Evolutionary conservation across 2,113 vertebrate genomes (phyloP), one percentile per base, ranked within the genome.

Genomic region (Megaceryle torquata): DNA sequence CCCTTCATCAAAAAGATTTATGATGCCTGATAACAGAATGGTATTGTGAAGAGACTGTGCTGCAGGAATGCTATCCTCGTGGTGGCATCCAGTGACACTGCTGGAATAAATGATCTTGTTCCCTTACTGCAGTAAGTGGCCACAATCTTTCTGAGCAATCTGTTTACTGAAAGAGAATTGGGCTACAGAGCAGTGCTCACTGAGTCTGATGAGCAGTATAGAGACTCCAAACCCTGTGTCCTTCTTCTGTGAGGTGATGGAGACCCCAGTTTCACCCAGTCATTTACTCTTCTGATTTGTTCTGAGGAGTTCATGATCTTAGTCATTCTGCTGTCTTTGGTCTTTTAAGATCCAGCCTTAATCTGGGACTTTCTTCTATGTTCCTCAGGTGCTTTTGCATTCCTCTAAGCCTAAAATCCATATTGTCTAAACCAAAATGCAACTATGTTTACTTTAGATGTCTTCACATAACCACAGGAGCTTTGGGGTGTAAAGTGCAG

Each of bases 1-100:
- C 35, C 35, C 70, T 91, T 92, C 67, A 39, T 92, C 83, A 91
- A 53, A 91, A 80, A 91, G 80, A 82, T 94, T 91, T 65, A 91
- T 51, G 74, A 37, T 59, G 21, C 33, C 90, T 72, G 86, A 78
- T 88, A 93, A 84, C 43, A 70, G 88, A 78, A 81, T 3, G 39
- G 60, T 56, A 39, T 43, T 48, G 68, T 76, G 77, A 88, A 77
- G 61, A 15, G 13, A 16, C 56, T 43, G 60, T n/a, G 37, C 63
- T 82, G 67, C 67, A 77, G 75, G 67, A 95, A 28, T 1, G 0
- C 39, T 68, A 37, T 64, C 72, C 60, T 88, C 61, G 43, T 26
- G 68, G 68, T 86, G 72, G 33, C 53, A 26, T 16, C 21, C 51
- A 83, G 13, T 80, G 70, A 43, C 54, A 63, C 8, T 3, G 4